These are phyloP conservation scores for Penaeus vannamei DNA, from an alignment of 1,140 invertebrate genomes.

Conservation along the genomic window DNA sequence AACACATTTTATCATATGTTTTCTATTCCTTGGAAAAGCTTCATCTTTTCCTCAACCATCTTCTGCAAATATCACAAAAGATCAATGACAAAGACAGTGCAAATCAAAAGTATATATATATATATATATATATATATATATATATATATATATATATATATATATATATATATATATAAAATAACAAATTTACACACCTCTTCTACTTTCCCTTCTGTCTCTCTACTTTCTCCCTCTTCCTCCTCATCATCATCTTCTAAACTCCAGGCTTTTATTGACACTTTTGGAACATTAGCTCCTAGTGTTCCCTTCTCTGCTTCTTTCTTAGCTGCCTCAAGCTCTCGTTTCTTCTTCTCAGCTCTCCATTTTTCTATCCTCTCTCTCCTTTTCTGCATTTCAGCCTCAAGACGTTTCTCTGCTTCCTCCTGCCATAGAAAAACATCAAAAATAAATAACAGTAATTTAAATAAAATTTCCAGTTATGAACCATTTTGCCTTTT, in stretches of 20 bases:
- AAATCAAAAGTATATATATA: too few species aligned
- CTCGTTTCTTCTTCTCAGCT: constrained; percentile 88
- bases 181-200: constrained; percentile 26
- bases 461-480: neutral
- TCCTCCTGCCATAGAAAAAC: constrained; percentile 72
- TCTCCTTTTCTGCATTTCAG: constrained; percentile 96
- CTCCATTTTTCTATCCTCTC: constrained; percentile 95
- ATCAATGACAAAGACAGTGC: too few species aligned
- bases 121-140: neutral
- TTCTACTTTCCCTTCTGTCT: constrained; percentile 61
- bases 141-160: neutral
- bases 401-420: constrained; percentile 87
- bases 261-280: constrained; percentile 86
- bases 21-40: too few species aligned
- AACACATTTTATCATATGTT: constrained; percentile 50
- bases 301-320: constrained; percentile 78
- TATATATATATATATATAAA: neutral
- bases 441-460: neutral
- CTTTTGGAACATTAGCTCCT: constrained; percentile 69
- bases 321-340: constrained; percentile 84
- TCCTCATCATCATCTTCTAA: constrained; percentile 86
- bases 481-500: neutral
- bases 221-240: constrained; percentile 69
- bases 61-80: too few species aligned
- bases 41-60: too few species aligned